Evolutionary conservation across 2,797 vertebrate species (phyloP).

Genomic region (Argya squamiceps): DNA sequence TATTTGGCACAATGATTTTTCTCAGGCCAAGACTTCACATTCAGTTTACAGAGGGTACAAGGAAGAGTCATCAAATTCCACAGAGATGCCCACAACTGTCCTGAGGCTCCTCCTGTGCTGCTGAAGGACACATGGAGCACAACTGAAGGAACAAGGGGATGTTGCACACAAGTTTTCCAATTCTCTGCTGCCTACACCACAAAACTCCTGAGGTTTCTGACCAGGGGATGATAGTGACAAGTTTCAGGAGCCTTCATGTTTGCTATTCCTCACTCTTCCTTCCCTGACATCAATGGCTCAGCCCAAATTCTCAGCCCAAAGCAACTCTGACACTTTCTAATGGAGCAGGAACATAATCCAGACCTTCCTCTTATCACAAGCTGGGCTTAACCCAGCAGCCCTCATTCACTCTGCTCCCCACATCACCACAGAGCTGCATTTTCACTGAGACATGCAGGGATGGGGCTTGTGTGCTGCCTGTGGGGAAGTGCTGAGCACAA

Average conservation of each 20-base stretch:
- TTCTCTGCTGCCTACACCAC: neutral
- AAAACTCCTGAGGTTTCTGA: neutral
- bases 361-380: neutral
- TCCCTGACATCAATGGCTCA: neutral
- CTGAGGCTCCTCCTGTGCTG: neutral
- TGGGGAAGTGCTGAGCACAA: neutral
- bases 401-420: neutral
- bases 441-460: neutral
- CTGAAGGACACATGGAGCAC: neutral
- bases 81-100: neutral
- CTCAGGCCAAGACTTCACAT: neutral
- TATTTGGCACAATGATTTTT: neutral
- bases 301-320: neutral
- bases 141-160: neutral
- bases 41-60: neutral
- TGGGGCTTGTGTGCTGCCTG: neutral
- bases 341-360: neutral
- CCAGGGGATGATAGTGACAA: neutral
- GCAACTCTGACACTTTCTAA: neutral
- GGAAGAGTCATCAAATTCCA: neutral
- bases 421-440: neutral
- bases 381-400: neutral
- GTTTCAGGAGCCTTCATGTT: neutral
- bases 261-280: neutral
- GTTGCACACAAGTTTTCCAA: neutral